Evolutionary conservation across 2,113 vertebrate genomes (phyloP).

Genomic region (Clarias gariepinus): DNA sequence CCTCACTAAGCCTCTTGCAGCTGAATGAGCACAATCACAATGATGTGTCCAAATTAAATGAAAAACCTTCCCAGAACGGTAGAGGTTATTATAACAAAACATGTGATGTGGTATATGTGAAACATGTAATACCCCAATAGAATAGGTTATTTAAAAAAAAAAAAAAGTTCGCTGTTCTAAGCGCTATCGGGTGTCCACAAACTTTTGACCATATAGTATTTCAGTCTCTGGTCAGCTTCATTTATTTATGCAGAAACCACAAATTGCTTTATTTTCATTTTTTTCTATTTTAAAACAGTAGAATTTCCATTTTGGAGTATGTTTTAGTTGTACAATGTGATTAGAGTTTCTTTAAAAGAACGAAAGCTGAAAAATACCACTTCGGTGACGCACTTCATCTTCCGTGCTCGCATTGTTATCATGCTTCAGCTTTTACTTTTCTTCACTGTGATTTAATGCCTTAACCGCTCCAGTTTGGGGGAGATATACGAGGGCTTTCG

Average conservation of each 20-base stretch:
- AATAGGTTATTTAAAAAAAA: background rate
- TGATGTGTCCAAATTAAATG: background rate
- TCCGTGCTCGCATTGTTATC: slow-evolving; percentile 44
- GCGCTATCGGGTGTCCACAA: background rate
- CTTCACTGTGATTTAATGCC: slow-evolving; percentile 57
- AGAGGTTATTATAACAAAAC: background rate
- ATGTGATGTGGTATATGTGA: too few species aligned
- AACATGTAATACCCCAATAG: too few species aligned
- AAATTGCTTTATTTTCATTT: background rate
- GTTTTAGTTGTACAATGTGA: background rate
- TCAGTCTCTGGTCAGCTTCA: background rate
- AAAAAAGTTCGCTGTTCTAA: too few species aligned
- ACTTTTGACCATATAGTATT: background rate
- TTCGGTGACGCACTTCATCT: slow-evolving; percentile 41
- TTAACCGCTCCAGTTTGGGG: slow-evolving; percentile 53
- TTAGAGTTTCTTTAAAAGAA: slow-evolving; percentile 1
- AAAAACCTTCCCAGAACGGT: background rate
- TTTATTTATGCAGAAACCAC: background rate
- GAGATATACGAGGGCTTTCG: slow-evolving; percentile 55
- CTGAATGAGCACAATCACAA: background rate
- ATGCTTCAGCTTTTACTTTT: slow-evolving; percentile 55
- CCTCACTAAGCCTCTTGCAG: background rate
- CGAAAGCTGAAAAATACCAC: slow-evolving; percentile 35
- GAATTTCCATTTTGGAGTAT: background rate
- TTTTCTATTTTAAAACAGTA: background rate